Percentiles rank a stretch among this genome's conserved stretches.
phyloP scores from a whole-genome alignment of 23 tunicate species.

The Clavelina lepadiformis region DNA sequence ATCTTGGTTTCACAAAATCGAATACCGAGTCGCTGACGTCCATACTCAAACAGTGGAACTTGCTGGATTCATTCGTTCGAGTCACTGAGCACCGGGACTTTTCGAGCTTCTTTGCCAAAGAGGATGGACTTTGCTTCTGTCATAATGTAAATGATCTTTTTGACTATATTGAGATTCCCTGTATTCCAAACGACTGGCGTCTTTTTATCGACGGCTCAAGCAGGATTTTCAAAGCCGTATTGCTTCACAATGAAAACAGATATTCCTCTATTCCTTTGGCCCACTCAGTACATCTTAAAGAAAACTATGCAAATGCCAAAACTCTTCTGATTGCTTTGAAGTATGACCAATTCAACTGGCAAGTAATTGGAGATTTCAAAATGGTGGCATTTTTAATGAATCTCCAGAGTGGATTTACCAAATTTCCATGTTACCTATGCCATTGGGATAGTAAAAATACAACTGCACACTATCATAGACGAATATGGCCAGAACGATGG shows the following conservation, averaged over 20 bases:
- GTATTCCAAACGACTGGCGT: slow-evolving; percentile 19
- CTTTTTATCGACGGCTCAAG: slow-evolving; percentile 20
- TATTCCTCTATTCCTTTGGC: slow-evolving; percentile 17
- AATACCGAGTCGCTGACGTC: not conserved
- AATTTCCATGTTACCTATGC: slow-evolving; percentile 24
- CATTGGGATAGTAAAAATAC: slow-evolving; percentile 18
- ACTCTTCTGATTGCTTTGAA: slow-evolving; percentile 1
- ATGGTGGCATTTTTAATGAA: slow-evolving; percentile 19
- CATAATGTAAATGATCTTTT: slow-evolving; percentile 1
- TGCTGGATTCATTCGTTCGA: too few species aligned
- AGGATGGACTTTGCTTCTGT: slow-evolving; percentile 13
- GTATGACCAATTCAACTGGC: not conserved
- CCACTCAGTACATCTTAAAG: slow-evolving; percentile 17
- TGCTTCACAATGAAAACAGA: slow-evolving; percentile 7
- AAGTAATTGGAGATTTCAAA: slow-evolving; percentile 17
- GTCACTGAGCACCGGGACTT: slow-evolving; percentile 16
- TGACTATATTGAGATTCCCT: slow-evolving; percentile 1
- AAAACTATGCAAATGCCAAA: slow-evolving; percentile 9
- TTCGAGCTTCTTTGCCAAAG: slow-evolving; percentile 6
- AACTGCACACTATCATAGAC: not conserved
- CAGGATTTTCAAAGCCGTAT: slow-evolving; percentile 5
- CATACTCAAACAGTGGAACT: too few species aligned
- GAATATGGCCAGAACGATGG: slow-evolving; percentile 1
- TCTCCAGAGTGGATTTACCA: slow-evolving; percentile 17
- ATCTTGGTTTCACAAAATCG: slow-evolving; percentile 19